Evolutionary conservation across 2,888 invertebrate species (phyloP), one percentile per base, ranked within the genome.

Genomic region (Caenorhabditis sp.): DNA sequence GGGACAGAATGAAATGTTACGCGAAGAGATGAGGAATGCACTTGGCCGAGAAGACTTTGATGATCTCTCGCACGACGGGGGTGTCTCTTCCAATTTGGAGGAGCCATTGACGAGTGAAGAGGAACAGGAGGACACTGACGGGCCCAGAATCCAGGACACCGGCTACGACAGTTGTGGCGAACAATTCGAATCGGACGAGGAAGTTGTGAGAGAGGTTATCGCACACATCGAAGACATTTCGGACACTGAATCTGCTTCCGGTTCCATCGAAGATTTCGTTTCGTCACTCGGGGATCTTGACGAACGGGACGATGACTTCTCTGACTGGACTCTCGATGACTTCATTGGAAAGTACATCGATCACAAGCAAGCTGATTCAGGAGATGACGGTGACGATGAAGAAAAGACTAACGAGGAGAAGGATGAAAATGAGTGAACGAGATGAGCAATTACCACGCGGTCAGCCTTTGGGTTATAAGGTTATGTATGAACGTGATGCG

Each of bases 371-470:
- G 35, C 13, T 13, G 35, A 59, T 5, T 46, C 58, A 4, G 58
- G 46, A 46, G 32, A 61, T 7, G 59, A 61, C 1, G 48, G 8
- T n/a, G 59, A 61, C 26, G 32, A 17, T 27, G 46, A 59, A n/a
- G 46, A 35, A 11, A n/a, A 17, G 11, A 24, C 24, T 1, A 15
- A 55, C 24, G 35, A 35, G 17, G 32, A 15, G 2, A 13, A 32
- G 2, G 27, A 30, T 9, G 32, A 35, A 9, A 13, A 9, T 2
- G 35, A 9, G 35, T n/a, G n/a, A n/a, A n/a, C n/a, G n/a, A n/a
- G n/a, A n/a, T n/a, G n/a, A n/a, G n/a, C n/a, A n/a, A n/a, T n/a
- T n/a, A n/a, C n/a, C n/a, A n/a, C n/a, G n/a, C n/a, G n/a, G n/a
- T n/a, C n/a, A n/a, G n/a, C n/a, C n/a, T n/a, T n/a, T n/a, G n/a